Evolutionary conservation across 2,888 invertebrate species (phyloP).

Genomic region (Cephalotes varians): DNA sequence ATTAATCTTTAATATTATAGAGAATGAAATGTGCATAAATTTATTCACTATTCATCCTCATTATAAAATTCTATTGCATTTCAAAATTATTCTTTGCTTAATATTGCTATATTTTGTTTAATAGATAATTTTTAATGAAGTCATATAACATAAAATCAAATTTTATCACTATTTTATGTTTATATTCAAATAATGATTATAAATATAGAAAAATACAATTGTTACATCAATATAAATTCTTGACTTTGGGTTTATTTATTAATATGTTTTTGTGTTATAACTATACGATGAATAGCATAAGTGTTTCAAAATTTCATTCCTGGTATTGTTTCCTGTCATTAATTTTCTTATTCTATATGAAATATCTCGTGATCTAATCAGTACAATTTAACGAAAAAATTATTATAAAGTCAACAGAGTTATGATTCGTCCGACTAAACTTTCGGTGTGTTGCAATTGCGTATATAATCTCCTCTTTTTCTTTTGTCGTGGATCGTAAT

Average conservation of each 20-base stretch:
- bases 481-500: conserved; percentile 42
- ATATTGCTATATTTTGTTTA: neutral
- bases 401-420: neutral
- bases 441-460: conserved; percentile 36
- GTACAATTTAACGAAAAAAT: neutral
- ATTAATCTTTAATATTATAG: neutral
- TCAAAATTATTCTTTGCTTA: neutral
- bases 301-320: neutral
- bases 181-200: conserved; percentile 13
- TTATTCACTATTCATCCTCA: neutral
- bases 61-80: neutral
- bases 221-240: neutral
- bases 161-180: neutral
- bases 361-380: neutral
- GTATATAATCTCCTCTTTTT: conserved; percentile 43
- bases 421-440: neutral
- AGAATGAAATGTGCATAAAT: neutral
- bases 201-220: neutral
- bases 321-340: neutral
- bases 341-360: neutral
- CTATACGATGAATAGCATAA: neutral
- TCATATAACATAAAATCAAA: neutral
- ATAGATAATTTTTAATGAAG: neutral
- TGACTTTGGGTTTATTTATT: neutral
- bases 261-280: neutral